Conservation (phyloP, 2,113 vertebrate species). For the Uria aalge region DNA sequence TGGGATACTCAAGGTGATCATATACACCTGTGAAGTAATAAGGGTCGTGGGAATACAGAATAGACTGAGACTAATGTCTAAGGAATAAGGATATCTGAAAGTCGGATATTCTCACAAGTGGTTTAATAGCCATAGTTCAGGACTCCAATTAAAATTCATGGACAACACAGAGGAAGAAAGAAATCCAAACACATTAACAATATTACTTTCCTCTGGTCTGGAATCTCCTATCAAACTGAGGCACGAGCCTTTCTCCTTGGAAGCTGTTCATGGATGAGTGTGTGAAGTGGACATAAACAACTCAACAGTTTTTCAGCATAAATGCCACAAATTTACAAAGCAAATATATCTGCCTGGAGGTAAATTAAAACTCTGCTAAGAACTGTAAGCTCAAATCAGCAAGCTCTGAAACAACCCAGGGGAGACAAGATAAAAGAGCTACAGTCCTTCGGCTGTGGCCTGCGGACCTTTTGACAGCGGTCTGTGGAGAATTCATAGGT, state of each 20-base stretch:
- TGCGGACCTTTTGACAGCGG: fast-evolving
- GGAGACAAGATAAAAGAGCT: not conserved
- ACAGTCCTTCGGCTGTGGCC: not conserved
- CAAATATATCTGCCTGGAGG: not conserved
- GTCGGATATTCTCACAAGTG: not conserved
- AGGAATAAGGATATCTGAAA: not conserved
- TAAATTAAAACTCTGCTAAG: not conserved
- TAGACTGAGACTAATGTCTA: not conserved
- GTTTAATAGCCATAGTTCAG: not conserved
- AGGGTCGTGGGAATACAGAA: not conserved
- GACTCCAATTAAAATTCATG: not conserved
- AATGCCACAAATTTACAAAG: not conserved
- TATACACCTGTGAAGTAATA: not conserved
- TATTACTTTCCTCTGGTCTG: not conserved
- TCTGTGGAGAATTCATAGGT: not conserved
- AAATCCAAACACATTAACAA: not conserved
- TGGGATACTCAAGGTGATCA: not conserved
- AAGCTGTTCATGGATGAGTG: not conserved
- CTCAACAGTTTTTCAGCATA: not conserved
- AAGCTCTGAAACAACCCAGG: not conserved
- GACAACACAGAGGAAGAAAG: not conserved
- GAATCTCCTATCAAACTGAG: not conserved
- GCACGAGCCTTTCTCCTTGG: not conserved
- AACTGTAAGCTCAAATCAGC: not conserved
- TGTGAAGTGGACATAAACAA: not conserved